Evolutionary conservation across 2,888 invertebrate species (phyloP), one percentile per base, ranked within the genome.

Genomic region (Ectropis crepuscularia): DNA sequence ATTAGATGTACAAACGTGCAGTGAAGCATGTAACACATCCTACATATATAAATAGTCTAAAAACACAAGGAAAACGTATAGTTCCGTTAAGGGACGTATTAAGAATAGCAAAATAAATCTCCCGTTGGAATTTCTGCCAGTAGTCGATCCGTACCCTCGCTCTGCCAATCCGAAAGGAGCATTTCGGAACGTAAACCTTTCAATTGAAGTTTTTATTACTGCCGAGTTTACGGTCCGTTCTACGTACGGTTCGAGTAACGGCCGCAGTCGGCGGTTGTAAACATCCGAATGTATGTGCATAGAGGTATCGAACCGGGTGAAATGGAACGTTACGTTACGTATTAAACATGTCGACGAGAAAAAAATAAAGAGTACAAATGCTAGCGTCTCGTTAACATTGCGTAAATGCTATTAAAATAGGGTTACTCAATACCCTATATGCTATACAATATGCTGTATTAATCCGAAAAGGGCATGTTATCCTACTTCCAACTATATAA

Each of bases 141-240:
- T 47, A 7, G 7, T 28, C 28, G 28, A 5, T 28, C 28, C 28
- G 10, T 16, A 37, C 37, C 38, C 38, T 0, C 6, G n/a, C 6
- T 50, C 38, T 50, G 0, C 12, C 11, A 50, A 50, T 12, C 39
- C 50, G 11, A 38, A 16, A 42, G 42, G 42, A 7, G 16, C 39
- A 12, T 55, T 28, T 51, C 54, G 53, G 10, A 46, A 61, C 61
- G 54, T 65, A 62, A 67, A 67, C 61, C 62, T 59, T 63, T 61
- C 61, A 67, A 68, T 68, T 60, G 57, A 68, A 67, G 69, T 64
- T 71, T 71, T 67, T 71, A 71, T 71, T 68, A 57, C 62, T 53
- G 45, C 39, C 38, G 43, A 69, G 50, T 71, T 71, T 71, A 69
- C 63, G 66, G 59, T 8, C 49, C 16, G 39, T 42, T 39, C 38